Conservation (phyloP, 35 echinoderm and acorn worm genomes). For the Hemicentrotus pulcherrimus region DNA sequence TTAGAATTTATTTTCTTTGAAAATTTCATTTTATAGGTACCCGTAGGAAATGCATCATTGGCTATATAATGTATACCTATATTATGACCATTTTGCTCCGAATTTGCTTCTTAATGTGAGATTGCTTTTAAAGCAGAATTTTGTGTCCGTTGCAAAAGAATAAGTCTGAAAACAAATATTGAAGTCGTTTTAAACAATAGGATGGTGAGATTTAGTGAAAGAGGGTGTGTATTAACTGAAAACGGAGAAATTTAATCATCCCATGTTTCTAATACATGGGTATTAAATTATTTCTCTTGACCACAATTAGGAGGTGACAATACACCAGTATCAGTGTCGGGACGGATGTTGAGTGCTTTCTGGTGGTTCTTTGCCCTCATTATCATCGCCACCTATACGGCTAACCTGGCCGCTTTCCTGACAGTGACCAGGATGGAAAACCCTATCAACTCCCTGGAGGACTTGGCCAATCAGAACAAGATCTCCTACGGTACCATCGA, state of each 20-base stretch:
- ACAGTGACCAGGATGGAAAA: constrained; percentile 97
- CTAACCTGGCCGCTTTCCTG: constrained; percentile 95
- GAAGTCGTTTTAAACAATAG: no score
- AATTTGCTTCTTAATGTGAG: no score
- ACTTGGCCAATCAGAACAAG: constrained; percentile 85
- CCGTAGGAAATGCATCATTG: no score
- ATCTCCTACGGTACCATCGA: constrained; percentile 89
- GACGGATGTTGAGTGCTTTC: constrained; percentile 90
- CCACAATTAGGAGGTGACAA: constrained; percentile 84
- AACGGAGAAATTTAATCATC: no score
- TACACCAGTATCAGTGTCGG: constrained; percentile 91
- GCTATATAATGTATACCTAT: no score
- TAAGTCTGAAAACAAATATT: no score
- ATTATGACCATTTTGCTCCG: no score
- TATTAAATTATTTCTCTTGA: background rate
- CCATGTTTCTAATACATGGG: no score
- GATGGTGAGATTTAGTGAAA: no score
- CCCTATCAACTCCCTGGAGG: constrained; percentile 91
- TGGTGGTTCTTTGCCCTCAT: constrained; percentile 99
- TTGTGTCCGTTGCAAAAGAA: no score
- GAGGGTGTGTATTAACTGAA: no score
- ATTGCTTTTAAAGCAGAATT: no score
- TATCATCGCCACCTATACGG: constrained; percentile 94
- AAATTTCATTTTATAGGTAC: background rate
- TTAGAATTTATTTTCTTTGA: background rate